Evolutionary conservation across 2,113 vertebrate genomes (phyloP).

Genomic region (Pseudorasbora parva): DNA sequence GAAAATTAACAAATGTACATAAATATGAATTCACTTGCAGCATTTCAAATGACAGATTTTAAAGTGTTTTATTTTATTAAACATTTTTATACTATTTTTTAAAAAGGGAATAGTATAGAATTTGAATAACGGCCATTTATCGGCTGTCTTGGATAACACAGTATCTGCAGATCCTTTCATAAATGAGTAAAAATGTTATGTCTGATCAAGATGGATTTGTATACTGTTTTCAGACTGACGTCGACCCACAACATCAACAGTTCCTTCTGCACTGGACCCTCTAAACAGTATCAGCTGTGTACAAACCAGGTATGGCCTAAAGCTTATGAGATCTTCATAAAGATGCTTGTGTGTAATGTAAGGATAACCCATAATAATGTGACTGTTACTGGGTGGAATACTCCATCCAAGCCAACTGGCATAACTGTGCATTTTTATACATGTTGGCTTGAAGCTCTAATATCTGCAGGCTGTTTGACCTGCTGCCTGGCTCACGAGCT

Average conservation of each 20-base stretch:
- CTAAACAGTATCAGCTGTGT: slow-evolving; percentile 84
- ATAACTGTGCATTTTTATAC: slow-evolving; percentile 42
- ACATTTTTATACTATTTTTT: not conserved
- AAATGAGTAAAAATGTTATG: not conserved
- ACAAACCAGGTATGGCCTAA: slow-evolving; percentile 80
- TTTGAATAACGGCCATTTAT: no score
- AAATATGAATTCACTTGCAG: not conserved
- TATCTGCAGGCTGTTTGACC: slow-evolving; percentile 41
- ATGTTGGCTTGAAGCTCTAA: slow-evolving; percentile 50
- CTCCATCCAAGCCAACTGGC: slow-evolving; percentile 20
- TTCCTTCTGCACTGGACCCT: slow-evolving; percentile 78
- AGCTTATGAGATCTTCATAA: slow-evolving; percentile 10
- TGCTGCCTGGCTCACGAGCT: slow-evolving; percentile 27
- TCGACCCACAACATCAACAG: slow-evolving; percentile 78
- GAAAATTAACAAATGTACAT: no score
- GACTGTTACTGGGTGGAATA: slow-evolving; percentile 35
- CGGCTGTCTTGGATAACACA: not conserved
- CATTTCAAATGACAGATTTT: not conserved
- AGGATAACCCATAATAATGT: slow-evolving; percentile 15
- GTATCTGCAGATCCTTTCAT: not conserved
- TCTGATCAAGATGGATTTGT: not conserved
- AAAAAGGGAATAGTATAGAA: not conserved
- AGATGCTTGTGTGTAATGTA: slow-evolving; percentile 35
- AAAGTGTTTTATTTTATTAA: not conserved
- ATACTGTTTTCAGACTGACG: slow-evolving; percentile 73